These are phyloP conservation scores for Melanostoma scalare DNA, from an alignment of 2,888 invertebrate species.

Conservation along the genomic window DNA sequence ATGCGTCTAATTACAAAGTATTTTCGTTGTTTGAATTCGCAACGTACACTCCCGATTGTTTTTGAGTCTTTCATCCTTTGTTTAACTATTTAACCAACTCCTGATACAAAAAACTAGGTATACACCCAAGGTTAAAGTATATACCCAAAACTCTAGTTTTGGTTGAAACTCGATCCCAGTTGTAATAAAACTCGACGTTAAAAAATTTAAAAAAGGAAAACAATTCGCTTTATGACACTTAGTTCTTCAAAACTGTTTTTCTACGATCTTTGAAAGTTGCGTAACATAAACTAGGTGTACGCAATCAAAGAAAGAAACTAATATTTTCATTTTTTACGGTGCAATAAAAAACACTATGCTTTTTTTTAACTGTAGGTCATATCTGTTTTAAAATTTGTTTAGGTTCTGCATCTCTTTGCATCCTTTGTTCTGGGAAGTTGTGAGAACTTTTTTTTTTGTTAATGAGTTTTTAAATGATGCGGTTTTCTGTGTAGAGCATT, in stretches of 20 bases:
- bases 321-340: neutral
- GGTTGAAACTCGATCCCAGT: constrained; percentile 11
- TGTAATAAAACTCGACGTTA: neutral
- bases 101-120: neutral
- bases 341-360: neutral
- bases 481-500: too few relatives aligned
- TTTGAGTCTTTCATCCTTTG: too few relatives aligned
- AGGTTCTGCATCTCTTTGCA: too few relatives aligned
- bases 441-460: too few relatives aligned
- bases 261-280: neutral
- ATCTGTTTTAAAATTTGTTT: too few relatives aligned
- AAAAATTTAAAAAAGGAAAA: neutral
- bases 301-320: neutral
- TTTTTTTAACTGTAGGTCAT: neutral
- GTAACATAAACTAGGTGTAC: neutral
- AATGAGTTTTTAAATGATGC: too few relatives aligned
- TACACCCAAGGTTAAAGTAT: neutral
- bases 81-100: neutral
- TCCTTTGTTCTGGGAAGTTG: too few relatives aligned
- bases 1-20: constrained; percentile 4
- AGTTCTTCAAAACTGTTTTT: neutral
- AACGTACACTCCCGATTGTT: neutral
- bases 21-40: neutral
- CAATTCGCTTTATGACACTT: neutral
- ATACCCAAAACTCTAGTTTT: constrained; percentile 5